A percentile compares a stretch with the other conserved stretches of the same genome.
Conservation (phyloP, 2,888 invertebrate species). For the Hirtodrosophila confusa region DNA sequence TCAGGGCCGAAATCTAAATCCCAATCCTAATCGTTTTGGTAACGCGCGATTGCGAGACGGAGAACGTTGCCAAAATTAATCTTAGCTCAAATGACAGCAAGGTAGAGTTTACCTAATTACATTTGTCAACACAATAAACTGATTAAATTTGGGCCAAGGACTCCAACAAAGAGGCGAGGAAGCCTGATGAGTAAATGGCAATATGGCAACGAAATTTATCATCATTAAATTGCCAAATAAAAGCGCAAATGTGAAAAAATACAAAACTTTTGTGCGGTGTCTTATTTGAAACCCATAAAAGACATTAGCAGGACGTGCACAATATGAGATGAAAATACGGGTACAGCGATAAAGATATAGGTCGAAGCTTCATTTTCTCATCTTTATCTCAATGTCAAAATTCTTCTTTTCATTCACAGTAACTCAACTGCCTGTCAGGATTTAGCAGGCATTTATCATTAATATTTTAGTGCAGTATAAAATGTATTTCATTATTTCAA, state of each 20-base stretch:
- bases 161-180: background rate
- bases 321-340: too few relatives aligned
- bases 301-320: too few relatives aligned
- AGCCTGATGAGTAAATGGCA: conserved; percentile 25
- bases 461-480: too few relatives aligned
- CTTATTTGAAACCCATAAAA: background rate
- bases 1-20: conserved; percentile 18
- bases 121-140: conserved; percentile 64
- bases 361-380: too few relatives aligned
- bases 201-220: conserved; percentile 57
- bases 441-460: too few relatives aligned
- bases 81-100: conserved; percentile 34
- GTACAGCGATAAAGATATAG: too few relatives aligned
- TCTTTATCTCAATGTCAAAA: too few relatives aligned
- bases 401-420: too few relatives aligned
- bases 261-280: conserved; percentile 17
- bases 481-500: too few relatives aligned
- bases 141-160: conserved; percentile 39
- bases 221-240: conserved; percentile 52
- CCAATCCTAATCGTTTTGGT: conserved; percentile 17
- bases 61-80: conserved; percentile 36
- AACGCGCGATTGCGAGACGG: conserved; percentile 1
- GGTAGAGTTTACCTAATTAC: conserved; percentile 52
- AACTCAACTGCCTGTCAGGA: too few relatives aligned
- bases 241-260: conserved; percentile 21